These are phyloP conservation scores for Crepidodera aurea DNA, from an alignment of 2,888 invertebrate species.

Conservation along the genomic window DNA sequence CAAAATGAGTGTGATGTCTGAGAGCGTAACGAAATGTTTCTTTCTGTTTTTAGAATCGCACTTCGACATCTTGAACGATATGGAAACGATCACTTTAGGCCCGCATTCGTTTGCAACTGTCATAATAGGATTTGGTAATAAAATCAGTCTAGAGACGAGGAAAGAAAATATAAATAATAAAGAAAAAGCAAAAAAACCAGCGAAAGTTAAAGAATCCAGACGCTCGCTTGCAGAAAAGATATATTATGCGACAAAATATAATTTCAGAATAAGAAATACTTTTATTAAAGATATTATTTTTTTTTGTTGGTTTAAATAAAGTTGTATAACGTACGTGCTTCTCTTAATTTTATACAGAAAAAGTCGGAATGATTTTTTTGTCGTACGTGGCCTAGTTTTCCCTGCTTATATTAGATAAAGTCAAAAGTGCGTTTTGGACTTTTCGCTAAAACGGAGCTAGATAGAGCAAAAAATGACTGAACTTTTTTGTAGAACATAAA, in stretches of 20 bases:
- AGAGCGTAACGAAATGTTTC: too few relatives aligned
- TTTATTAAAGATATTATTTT: slow-evolving; percentile 43
- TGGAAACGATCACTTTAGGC: slow-evolving; percentile 31
- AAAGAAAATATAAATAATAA: slow-evolving; percentile 26
- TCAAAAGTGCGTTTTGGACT: too few relatives aligned
- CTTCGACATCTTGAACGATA: slow-evolving; percentile 33
- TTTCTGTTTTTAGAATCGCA: slow-evolving; percentile 31
- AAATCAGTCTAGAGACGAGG: slow-evolving; percentile 32
- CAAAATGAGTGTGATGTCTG: too few relatives aligned
- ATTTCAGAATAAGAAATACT: slow-evolving; percentile 35
- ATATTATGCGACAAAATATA: slow-evolving; percentile 42
- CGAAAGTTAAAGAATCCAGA: slow-evolving; percentile 20
- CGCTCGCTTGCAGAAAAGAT: slow-evolving; percentile 31
- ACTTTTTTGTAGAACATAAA: too few relatives aligned
- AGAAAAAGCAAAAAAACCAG: slow-evolving; percentile 14
- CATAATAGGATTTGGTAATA: slow-evolving; percentile 40
- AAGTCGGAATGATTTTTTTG: too few relatives aligned
- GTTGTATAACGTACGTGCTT: not conserved
- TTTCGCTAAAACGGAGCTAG: too few relatives aligned
- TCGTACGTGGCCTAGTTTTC: too few relatives aligned
- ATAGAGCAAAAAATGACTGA: too few relatives aligned
- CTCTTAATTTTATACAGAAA: not conserved
- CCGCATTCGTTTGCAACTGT: slow-evolving; percentile 28
- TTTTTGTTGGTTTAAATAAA: slow-evolving; percentile 38
- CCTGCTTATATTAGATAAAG: too few relatives aligned